These are phyloP conservation scores for Drusus annulatus DNA, from an alignment of 1,140 invertebrate species.

Conservation along the genomic window DNA sequence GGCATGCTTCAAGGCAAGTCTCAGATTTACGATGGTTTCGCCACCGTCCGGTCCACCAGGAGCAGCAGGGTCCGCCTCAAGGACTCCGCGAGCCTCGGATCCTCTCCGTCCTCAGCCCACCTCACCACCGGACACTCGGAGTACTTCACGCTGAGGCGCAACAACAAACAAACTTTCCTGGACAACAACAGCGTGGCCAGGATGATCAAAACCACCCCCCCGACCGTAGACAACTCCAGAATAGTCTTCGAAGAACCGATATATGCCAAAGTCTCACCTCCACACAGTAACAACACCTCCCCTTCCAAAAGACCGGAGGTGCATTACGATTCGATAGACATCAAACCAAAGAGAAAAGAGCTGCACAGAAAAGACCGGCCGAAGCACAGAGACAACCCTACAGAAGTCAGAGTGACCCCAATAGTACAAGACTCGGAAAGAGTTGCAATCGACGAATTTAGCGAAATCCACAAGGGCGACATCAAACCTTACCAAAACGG, in stretches of 20 bases:
- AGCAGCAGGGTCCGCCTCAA: slow-evolving; percentile 69
- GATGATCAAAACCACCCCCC: slow-evolving; percentile 56
- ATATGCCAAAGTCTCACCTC: slow-evolving; percentile 69
- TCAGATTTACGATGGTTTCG: slow-evolving; percentile 85
- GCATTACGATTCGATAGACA: slow-evolving; percentile 70
- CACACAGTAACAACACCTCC: slow-evolving; percentile 64
- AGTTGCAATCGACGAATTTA: slow-evolving; percentile 61
- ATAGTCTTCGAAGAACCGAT: slow-evolving; percentile 65
- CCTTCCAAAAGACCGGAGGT: slow-evolving; percentile 65
- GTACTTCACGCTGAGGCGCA: slow-evolving; percentile 70
- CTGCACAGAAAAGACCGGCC: slow-evolving; percentile 48
- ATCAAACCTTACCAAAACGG: slow-evolving; percentile 17
- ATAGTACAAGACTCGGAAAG: slow-evolving; percentile 44
- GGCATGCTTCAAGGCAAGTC: slow-evolving; percentile 69
- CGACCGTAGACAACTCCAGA: slow-evolving; percentile 56
- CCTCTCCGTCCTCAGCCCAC: slow-evolving; percentile 57
- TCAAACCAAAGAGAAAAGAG: slow-evolving; percentile 62
- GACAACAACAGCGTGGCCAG: slow-evolving; percentile 66
- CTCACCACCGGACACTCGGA: slow-evolving; percentile 67
- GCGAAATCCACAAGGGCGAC: slow-evolving; percentile 63
- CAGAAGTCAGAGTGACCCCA: slow-evolving; percentile 50
- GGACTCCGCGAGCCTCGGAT: not conserved
- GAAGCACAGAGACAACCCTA: slow-evolving; percentile 49
- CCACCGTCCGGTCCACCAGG: slow-evolving; percentile 80
- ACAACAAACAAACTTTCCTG: slow-evolving; percentile 66